Evolutionary conservation across 2,888 invertebrate species (phyloP).

Genomic region (Synanthedon formicaeformis): DNA sequence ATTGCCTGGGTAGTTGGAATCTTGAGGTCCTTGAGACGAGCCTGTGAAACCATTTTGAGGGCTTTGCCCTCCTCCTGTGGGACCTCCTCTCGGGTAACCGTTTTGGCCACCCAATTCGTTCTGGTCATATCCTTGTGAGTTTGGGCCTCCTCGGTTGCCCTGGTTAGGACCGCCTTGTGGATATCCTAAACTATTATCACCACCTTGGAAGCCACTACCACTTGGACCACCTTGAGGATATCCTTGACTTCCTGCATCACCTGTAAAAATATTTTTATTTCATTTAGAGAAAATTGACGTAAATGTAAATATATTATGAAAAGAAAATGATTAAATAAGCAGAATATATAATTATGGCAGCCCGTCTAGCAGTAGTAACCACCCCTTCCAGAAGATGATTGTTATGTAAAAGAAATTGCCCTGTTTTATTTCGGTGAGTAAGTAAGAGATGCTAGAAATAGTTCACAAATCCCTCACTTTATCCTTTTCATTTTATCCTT

Average conservation of each 20-base stretch:
- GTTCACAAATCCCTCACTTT: too few species aligned
- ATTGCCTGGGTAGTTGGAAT: background rate
- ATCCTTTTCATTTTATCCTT: too few species aligned
- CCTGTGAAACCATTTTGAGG: background rate
- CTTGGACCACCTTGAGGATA: constrained; percentile 15
- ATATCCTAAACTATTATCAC: constrained; percentile 19
- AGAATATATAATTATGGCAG: too few species aligned
- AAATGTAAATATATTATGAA: too few species aligned
- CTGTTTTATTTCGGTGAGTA: too few species aligned
- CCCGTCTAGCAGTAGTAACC: too few species aligned
- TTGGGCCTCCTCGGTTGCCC: constrained; percentile 9
- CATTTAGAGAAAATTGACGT: too few species aligned
- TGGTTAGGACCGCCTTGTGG: constrained; percentile 14
- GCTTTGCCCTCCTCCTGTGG: constrained; percentile 1
- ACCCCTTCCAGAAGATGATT: too few species aligned
- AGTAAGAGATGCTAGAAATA: too few species aligned
- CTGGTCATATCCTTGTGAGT: constrained; percentile 3
- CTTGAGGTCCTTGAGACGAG: background rate
- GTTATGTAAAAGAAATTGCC: too few species aligned
- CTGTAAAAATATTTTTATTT: background rate
- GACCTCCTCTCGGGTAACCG: constrained; percentile 11
- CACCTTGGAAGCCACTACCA: constrained; percentile 18
- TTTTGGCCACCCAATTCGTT: background rate
- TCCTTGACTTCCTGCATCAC: constrained; percentile 6
- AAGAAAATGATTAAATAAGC: too few species aligned